Base-by-base conservation (phyloP, 2,888 invertebrate genomes). In the Synanthedon vespiformis region DNA sequence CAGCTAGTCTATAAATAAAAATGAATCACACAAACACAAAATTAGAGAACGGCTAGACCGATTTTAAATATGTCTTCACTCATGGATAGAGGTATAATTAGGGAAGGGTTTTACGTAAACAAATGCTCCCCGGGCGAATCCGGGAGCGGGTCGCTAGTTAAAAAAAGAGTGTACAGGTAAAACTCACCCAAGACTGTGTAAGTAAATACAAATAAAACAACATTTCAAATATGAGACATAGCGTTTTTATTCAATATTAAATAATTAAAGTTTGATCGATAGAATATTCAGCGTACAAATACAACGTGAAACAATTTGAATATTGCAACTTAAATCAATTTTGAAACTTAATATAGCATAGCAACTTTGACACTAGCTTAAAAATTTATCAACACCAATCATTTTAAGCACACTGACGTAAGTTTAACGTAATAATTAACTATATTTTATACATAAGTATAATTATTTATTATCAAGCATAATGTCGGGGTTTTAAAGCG, bases 201-300 rank as follows among this genome's bases (percentile, higher is more conserved):
- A 6, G 34, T 2, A 6, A 10, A 40, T 34, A 48, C 3, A 56
- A 77, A 71, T 71, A 58, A 81, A 78, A 80, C 65, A 63, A 56
- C 55, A 52, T 53, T 57, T 27, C 77, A 74, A 82, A 81, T 85
- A 85, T 82, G 83, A 85, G 85, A 85, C 82, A 77, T 80, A 85
- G 84, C 85, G 69, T 81, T 85, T 82, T 84, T 85, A 86, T 84
- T 86, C 70, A 85, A 82, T 82, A 83, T 72, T 82, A 75, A 84
- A 84, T 83, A 83, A 77, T 81, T 74, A 72, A 16, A 54, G 67
- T 80, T 77, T 74, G 73, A 80, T 84, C 73, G 72, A 86, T 87
- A 87, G 81, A 87, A 86, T 86, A 87, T 85, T 77, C 84, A 84
- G 75, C 78, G 74, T 84, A 86, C 80, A 86, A 86, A 86, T 85